phyloP scores from a whole-genome alignment of 2,113 vertebrate genomes.

The Microtus oregoni region DNA sequence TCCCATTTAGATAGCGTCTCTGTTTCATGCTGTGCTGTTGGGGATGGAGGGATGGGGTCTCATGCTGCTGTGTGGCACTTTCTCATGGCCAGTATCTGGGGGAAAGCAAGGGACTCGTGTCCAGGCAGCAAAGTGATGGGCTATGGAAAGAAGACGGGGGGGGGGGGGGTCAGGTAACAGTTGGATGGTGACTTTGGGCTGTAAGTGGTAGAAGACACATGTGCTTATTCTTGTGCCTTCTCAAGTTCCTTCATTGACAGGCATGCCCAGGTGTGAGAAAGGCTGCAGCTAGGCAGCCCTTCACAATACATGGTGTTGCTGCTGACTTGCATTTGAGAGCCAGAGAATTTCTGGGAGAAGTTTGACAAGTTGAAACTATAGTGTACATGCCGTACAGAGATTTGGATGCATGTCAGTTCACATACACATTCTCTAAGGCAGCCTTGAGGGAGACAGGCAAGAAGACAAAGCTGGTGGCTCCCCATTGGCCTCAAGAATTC shows the following conservation, averaged over 20 bases:
- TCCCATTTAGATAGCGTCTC: constrained; percentile 41
- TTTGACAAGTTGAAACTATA: background rate
- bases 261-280: background rate
- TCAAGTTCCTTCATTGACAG: background rate
- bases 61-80: background rate
- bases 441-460: background rate
- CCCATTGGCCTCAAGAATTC: background rate
- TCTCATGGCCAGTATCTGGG: background rate
- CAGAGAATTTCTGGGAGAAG: background rate
- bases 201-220: background rate
- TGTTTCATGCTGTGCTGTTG: background rate
- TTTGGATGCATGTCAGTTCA: background rate
- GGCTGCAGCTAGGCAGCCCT: background rate
- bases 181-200: background rate
- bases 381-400: background rate
- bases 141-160: background rate
- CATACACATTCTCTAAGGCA: background rate
- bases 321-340: background rate
- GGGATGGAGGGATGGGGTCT: background rate
- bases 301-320: background rate
- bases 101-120: background rate
- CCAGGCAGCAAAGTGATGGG: background rate
- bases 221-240: background rate
- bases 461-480: background rate
- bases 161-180: background rate